phyloP scores from a whole-genome alignment of 2,888 invertebrate genomes.

The Dasysyrphus tricinctus region DNA sequence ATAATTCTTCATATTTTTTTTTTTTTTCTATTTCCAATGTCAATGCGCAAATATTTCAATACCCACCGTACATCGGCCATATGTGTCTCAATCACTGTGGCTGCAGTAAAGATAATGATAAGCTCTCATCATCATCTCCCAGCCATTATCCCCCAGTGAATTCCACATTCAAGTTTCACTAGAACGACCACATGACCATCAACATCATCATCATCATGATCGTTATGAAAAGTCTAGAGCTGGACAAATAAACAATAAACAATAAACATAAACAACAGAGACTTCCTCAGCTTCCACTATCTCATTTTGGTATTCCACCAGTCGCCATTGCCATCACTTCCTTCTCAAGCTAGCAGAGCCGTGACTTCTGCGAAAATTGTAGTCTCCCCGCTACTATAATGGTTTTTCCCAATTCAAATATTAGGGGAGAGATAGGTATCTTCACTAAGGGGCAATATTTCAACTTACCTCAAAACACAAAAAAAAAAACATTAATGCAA shows the following conservation, averaged over 20 bases:
- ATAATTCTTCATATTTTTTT: conserved; percentile 45
- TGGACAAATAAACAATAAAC: conserved; percentile 25
- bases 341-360: conserved; percentile 6
- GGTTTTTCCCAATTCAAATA: conserved; percentile 1
- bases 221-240: conserved; percentile 29
- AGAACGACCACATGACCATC: conserved; percentile 54
- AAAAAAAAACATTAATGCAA: no score
- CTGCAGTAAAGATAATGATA: conserved; percentile 33
- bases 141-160: conserved; percentile 11
- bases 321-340: background rate
- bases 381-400: background rate
- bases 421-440: background rate
- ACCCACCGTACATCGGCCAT: conserved; percentile 3
- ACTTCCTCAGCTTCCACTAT: conserved; percentile 50
- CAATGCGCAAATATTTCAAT: conserved; percentile 69
- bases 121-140: conserved; percentile 19
- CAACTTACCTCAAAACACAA: no score
- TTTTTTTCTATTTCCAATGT: conserved; percentile 67
- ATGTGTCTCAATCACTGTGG: conserved; percentile 42
- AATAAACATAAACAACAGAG: conserved; percentile 52
- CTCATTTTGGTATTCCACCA: conserved; percentile 28
- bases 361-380: conserved; percentile 26
- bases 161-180: conserved; percentile 52
- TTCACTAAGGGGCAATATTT: background rate
- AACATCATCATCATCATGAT: background rate